These are phyloP conservation scores for Arbacia lixula DNA, from an alignment of 53 echinoderm and acorn worm species.

Conservation along the genomic window DNA sequence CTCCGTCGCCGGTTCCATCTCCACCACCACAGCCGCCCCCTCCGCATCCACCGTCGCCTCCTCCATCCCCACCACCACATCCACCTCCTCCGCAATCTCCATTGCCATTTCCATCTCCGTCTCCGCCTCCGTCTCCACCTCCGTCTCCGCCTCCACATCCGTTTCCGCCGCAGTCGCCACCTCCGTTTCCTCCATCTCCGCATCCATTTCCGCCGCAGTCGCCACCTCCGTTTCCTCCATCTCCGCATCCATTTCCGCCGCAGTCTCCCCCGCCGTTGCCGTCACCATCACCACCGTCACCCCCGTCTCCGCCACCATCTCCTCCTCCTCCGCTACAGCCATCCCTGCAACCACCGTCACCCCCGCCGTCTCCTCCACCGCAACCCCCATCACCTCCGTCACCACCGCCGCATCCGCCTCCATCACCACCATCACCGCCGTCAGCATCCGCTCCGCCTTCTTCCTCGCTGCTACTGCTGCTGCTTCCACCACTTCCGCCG, in stretches of 20 bases:
- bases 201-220: background rate
- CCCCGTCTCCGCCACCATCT: background rate
- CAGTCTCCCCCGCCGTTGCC: background rate
- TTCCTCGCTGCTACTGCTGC: background rate
- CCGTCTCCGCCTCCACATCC: background rate
- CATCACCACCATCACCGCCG: slow-evolving; percentile 10
- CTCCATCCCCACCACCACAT: background rate
- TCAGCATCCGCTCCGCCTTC: background rate
- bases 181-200: background rate
- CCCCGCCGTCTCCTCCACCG: background rate
- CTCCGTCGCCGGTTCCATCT: background rate
- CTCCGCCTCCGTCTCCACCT: background rate
- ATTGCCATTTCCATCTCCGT: background rate
- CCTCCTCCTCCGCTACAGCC: background rate
- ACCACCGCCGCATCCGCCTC: slow-evolving; percentile 3
- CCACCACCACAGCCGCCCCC: background rate
- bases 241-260: background rate
- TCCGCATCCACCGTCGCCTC: background rate
- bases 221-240: background rate
- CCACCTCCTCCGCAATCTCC: background rate
- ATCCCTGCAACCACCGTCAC: background rate
- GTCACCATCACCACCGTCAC: background rate
- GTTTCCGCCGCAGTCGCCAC: background rate
- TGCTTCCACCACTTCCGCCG: background rate
- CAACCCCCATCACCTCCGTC: background rate